Conservation (phyloP, 2,113 vertebrate genomes). For the Myrmophylax atrothorax region DNA sequence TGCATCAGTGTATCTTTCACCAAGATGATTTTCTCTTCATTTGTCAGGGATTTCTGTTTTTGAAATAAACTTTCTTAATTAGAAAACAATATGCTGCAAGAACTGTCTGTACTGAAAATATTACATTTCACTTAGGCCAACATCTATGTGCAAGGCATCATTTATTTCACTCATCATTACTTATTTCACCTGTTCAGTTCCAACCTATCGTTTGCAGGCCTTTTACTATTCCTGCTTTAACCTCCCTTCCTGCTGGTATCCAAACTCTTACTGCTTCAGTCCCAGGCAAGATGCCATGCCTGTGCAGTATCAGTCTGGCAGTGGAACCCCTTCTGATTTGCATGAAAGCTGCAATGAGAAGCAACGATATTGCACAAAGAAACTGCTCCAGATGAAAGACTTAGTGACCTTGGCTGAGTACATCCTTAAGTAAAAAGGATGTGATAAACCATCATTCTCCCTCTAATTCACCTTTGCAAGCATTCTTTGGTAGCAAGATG, state of each 20-base stretch:
- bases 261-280: background rate
- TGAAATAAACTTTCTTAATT: background rate
- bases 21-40: background rate
- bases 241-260: background rate
- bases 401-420: conserved; percentile 2
- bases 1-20: conserved; percentile 7
- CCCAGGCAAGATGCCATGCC: background rate
- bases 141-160: fast-evolving
- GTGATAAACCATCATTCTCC: background rate
- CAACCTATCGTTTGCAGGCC: background rate
- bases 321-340: background rate
- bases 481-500: background rate
- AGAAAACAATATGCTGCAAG: background rate
- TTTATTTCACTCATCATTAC: background rate
- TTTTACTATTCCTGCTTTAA: background rate
- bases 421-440: background rate
- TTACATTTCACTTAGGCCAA: background rate
- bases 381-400: background rate
- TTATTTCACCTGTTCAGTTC: background rate
- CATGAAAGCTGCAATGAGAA: background rate
- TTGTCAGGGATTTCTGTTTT: background rate
- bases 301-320: background rate
- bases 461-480: background rate
- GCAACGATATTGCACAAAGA: background rate
- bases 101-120: background rate